These are phyloP conservation scores for Grapholita molesta DNA, from an alignment of 1,140 invertebrate genomes.

Conservation along the genomic window DNA sequence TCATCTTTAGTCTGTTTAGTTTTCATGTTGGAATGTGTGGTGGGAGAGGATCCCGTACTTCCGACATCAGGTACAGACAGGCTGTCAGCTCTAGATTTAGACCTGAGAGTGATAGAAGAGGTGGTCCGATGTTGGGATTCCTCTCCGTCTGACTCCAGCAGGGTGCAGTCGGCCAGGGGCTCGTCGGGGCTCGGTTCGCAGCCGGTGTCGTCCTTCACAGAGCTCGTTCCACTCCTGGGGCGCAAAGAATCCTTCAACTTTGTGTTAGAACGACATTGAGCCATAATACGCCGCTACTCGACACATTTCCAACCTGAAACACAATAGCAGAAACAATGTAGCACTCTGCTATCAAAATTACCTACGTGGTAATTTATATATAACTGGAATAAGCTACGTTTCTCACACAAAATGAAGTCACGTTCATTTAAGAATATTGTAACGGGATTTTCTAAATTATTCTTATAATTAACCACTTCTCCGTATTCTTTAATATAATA, in stretches of 20 bases:
- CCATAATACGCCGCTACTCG: constrained; percentile 37
- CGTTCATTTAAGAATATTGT: neutral
- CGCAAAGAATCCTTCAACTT: constrained; percentile 32
- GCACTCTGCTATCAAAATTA: constrained; percentile 27
- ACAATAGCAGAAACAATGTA: constrained; percentile 30
- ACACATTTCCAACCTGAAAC: constrained; percentile 58
- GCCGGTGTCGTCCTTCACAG: constrained; percentile 26
- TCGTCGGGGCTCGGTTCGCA: constrained; percentile 27
- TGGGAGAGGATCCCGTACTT: constrained; percentile 57
- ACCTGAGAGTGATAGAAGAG: constrained; percentile 30
- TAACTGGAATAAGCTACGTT: constrained; percentile 1
- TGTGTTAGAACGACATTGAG: constrained; percentile 38
- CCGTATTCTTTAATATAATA: constrained; percentile 16
- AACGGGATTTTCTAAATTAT: neutral
- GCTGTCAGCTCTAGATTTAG: constrained; percentile 38
- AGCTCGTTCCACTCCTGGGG: constrained; percentile 14
- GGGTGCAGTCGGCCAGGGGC: constrained; percentile 19
- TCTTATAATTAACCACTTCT: neutral
- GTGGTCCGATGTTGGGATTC: constrained; percentile 8
- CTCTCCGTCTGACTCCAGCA: constrained; percentile 16
- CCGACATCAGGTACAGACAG: constrained; percentile 68
- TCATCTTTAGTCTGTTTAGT: constrained; percentile 72
- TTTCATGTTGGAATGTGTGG: constrained; percentile 75
- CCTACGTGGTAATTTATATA: constrained; percentile 34
- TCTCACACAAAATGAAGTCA: constrained; percentile 4